Base-by-base conservation (phyloP, 2,113 vertebrate genomes). In the Fulica atra region DNA sequence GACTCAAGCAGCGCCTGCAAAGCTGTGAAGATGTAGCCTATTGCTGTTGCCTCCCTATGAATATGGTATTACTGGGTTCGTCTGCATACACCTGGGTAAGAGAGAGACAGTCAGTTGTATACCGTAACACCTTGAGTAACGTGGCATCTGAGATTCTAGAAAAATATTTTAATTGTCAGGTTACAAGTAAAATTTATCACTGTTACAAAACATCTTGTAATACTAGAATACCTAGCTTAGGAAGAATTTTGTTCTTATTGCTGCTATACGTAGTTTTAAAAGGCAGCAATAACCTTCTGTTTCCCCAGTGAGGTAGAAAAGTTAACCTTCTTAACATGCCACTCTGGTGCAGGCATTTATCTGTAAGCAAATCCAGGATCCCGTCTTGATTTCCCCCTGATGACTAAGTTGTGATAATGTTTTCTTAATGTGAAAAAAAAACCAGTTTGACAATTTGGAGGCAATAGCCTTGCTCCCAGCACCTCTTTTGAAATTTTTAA, bases 131-230 rank as follows among this genome's bases (percentile, higher is more conserved):
- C 78, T 91, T 71, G 93, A 92, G 86, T 93, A 96, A 98, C 92
- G 88, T 17, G 66, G 81, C 96, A 96, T 91, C 84, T 70, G 64
- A 91, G 63, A 92, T 72, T 92, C 97, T 97, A 98, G 84, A 98
- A 98, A 98, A 98, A 98, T 97, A 98, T 21, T 97, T 98, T 82
- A 96, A 97, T 97, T 94, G 72, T 89, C 94, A 89, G 64, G 91
- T 96, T 89, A 96, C 88, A 97, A 95, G 95, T 93, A 95, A 97
- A 95, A 96, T 87, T 88, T 97, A 96, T 88, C 15, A 16, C 79
- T 93, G 82, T 96, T 96, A 97, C 94, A 97, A 98, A 98, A 96
- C 68, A 81, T 93, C 42, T 88, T 81, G 50, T 72, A 89, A 94
- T 73, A 96, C 94, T 95, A 96, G 91, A 86, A 73, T 65, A 91